Evolutionary conservation across 2,113 vertebrate species (phyloP).

Genomic region (Cephalopholis sonnerati): DNA sequence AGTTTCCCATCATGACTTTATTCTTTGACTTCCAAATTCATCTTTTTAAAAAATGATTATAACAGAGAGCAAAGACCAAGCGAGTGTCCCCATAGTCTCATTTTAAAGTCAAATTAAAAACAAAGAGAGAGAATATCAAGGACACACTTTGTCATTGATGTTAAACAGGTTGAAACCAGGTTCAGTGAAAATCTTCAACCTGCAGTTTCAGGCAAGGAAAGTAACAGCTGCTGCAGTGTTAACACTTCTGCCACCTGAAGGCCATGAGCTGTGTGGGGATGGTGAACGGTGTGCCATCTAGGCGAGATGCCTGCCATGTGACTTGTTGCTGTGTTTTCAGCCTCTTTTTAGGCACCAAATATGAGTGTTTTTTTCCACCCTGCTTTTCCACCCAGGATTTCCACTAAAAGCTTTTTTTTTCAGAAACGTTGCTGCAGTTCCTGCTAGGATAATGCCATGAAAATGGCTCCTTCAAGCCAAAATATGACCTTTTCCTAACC

Average conservation of each 20-base stretch:
- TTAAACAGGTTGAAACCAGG: slow-evolving; percentile 8
- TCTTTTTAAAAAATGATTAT: not conserved
- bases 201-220: not conserved
- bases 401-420: too few relatives aligned
- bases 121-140: not conserved
- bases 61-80: not conserved
- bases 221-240: not conserved
- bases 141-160: not conserved
- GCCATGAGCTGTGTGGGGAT: not conserved
- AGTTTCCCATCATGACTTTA: not conserved
- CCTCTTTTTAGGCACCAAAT: too few relatives aligned
- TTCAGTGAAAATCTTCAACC: not conserved
- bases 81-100: not conserved
- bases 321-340: too few relatives aligned
- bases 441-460: too few relatives aligned
- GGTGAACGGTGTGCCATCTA: too few relatives aligned
- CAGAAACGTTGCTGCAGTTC: too few relatives aligned
- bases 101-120: not conserved
- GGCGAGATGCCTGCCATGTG: too few relatives aligned
- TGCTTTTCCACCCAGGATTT: too few relatives aligned
- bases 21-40: not conserved
- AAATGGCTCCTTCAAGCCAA: too few relatives aligned
- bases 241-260: not conserved
- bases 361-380: too few relatives aligned
- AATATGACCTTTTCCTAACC: too few relatives aligned